Percentiles rank a stretch among this genome's conserved stretches.
Conservation (phyloP, 1,140 invertebrate genomes). For the Nasonia giraulti region DNA sequence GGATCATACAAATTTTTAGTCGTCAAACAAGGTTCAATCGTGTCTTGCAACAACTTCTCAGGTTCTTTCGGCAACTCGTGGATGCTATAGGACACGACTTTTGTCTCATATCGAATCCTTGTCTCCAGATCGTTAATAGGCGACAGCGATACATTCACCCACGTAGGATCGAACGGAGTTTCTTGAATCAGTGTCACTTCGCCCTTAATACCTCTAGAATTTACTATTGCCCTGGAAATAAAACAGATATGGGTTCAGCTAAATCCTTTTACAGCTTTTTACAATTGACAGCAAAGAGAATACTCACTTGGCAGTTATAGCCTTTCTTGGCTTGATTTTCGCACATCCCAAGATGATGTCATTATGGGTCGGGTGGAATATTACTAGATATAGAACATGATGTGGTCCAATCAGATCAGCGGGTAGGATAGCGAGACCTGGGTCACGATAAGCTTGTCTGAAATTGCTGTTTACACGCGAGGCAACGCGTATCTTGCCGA, state of each 20-base stretch:
- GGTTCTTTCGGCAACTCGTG: slow-evolving; percentile 81
- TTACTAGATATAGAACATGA: slow-evolving; percentile 87
- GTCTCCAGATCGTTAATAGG: slow-evolving; percentile 79
- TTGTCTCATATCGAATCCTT: slow-evolving; percentile 77
- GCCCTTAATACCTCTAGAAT: slow-evolving; percentile 87
- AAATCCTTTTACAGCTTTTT: not conserved
- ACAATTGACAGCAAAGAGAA: slow-evolving; percentile 49
- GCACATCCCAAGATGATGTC: slow-evolving; percentile 90
- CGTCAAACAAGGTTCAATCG: slow-evolving; percentile 76
- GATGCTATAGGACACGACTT: slow-evolving; percentile 80
- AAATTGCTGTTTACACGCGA: slow-evolving; percentile 74
- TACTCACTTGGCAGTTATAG: slow-evolving; percentile 81
- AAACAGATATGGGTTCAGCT: not conserved
- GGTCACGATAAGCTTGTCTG: slow-evolving; percentile 80
- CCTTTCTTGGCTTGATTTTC: slow-evolving; percentile 81
- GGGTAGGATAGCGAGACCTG: slow-evolving; percentile 79
- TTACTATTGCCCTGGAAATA: slow-evolving; percentile 81
- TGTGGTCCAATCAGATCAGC: slow-evolving; percentile 82
- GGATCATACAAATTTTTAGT: slow-evolving; percentile 84
- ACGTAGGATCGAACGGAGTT: slow-evolving; percentile 89
- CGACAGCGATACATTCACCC: slow-evolving; percentile 83
- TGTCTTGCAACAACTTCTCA: slow-evolving; percentile 70
- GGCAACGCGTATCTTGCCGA: slow-evolving; percentile 85
- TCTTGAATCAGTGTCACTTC: slow-evolving; percentile 86
- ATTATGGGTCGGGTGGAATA: slow-evolving; percentile 86